These are phyloP conservation scores for Cricetomys ansorgei DNA, from an alignment of 2,113 vertebrate genomes.

Conservation along the genomic window DNA sequence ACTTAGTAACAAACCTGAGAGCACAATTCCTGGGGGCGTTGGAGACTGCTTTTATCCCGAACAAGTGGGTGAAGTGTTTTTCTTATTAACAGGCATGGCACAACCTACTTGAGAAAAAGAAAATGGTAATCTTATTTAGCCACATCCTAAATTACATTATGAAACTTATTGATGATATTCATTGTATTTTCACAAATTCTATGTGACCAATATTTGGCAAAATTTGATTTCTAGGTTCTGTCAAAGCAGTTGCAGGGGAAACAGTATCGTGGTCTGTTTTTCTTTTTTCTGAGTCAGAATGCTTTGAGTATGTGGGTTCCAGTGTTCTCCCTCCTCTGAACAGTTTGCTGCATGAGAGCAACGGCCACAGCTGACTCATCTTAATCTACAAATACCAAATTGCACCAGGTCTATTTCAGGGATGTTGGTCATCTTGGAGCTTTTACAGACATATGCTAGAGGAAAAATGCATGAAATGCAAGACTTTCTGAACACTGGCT, in stretches of 20 bases:
- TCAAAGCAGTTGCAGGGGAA: conserved; percentile 52
- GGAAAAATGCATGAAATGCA: conserved; percentile 19
- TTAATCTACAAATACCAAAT: conserved; percentile 40
- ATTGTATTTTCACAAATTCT: conserved; percentile 22
- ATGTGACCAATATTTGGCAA: not conserved
- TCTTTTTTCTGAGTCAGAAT: conserved; percentile 31
- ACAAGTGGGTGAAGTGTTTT: conserved; percentile 24
- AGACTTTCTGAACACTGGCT: not conserved
- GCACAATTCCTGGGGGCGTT: not conserved
- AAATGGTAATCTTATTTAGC: conserved; percentile 22
- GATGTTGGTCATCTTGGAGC: conserved; percentile 30
- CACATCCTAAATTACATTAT: conserved; percentile 7
- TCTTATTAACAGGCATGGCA: conserved; percentile 51
- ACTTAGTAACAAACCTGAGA: conserved; percentile 54
- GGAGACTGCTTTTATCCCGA: conserved; percentile 17
- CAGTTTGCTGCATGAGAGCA: conserved; percentile 35
- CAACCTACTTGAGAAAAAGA: conserved; percentile 13
- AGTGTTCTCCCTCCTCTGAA: conserved; percentile 26
- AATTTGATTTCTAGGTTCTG: conserved; percentile 65
- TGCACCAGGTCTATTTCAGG: conserved; percentile 18
- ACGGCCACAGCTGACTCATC: conserved; percentile 28
- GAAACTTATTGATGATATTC: not conserved
- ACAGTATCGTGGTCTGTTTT: not conserved
- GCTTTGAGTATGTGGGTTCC: conserved; percentile 9
- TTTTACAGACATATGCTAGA: not conserved